Conservation (phyloP, 2,113 vertebrate genomes). For the Noturus placidus region DNA sequence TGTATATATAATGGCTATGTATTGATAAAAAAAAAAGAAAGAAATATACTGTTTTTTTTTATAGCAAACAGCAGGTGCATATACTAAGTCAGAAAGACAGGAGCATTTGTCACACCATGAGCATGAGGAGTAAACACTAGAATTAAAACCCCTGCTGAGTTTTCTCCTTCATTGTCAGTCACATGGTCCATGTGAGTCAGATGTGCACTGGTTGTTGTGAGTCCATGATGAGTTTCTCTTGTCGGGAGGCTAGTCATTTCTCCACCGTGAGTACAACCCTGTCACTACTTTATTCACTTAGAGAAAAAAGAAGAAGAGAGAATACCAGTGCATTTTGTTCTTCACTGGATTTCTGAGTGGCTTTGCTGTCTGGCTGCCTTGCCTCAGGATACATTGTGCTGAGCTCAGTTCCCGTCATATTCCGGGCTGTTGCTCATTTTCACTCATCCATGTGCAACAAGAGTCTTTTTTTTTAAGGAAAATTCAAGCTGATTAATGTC, state of each 20-base stretch:
- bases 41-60: too few species aligned
- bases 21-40: background rate
- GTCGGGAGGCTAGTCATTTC: background rate
- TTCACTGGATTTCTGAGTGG: conserved; percentile 20
- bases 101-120: background rate
- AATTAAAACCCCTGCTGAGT: background rate
- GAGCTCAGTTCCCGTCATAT: conserved; percentile 9
- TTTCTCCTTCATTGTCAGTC: conserved; percentile 2
- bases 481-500: background rate
- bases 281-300: conserved; percentile 8
- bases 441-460: conserved; percentile 13
- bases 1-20: background rate
- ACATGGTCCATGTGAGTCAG: conserved; percentile 7
- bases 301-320: background rate
- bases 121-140: background rate
- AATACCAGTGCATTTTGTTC: conserved; percentile 15
- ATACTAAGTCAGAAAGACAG: background rate
- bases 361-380: conserved; percentile 31
- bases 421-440: conserved; percentile 27
- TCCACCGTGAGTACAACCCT: background rate
- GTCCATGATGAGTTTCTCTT: background rate
- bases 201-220: background rate
- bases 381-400: conserved; percentile 19
- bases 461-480: conserved; percentile 12
- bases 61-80: background rate